These are phyloP conservation scores for Trachops cirrhosus DNA, from an alignment of 2,797 vertebrate genomes.

Conservation along the genomic window DNA sequence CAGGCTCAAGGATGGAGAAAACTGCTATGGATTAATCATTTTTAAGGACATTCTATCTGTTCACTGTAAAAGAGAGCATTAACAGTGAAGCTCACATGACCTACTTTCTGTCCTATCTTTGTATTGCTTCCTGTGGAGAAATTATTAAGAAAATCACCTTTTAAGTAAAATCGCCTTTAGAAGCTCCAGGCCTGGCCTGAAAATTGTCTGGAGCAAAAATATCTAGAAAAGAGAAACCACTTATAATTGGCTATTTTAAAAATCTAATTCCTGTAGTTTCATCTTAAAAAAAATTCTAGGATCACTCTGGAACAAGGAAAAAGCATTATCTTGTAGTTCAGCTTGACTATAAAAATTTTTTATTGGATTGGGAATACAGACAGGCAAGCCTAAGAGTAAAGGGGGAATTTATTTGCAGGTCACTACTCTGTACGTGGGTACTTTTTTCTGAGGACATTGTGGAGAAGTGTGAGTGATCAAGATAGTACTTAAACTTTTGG, in stretches of 20 bases:
- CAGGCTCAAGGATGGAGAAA: background rate
- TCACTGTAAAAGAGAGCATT: background rate
- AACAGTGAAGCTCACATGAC: background rate
- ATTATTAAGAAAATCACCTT: background rate
- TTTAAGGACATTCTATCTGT: background rate
- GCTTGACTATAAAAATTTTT: background rate
- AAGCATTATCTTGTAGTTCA: background rate
- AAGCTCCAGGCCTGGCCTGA: background rate
- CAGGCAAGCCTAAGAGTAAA: background rate
- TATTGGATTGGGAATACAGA: background rate
- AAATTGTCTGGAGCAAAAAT: background rate
- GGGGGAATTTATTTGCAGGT: background rate
- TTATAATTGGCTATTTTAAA: background rate
- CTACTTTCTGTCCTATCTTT: background rate
- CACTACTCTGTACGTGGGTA: background rate
- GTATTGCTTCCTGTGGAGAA: background rate
- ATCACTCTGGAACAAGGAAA: background rate
- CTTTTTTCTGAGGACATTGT: background rate
- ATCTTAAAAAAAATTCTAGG: background rate
- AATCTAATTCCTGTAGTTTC: background rate
- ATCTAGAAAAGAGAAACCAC: background rate
- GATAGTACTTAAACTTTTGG: background rate
- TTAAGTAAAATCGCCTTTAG: background rate
- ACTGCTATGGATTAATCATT: background rate
- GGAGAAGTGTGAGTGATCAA: background rate